Percentiles rank a stretch among this genome's conserved stretches.
Evolutionary conservation across 2,797 vertebrate genomes (phyloP).

Genomic region (Gambelia wislizenii): DNA sequence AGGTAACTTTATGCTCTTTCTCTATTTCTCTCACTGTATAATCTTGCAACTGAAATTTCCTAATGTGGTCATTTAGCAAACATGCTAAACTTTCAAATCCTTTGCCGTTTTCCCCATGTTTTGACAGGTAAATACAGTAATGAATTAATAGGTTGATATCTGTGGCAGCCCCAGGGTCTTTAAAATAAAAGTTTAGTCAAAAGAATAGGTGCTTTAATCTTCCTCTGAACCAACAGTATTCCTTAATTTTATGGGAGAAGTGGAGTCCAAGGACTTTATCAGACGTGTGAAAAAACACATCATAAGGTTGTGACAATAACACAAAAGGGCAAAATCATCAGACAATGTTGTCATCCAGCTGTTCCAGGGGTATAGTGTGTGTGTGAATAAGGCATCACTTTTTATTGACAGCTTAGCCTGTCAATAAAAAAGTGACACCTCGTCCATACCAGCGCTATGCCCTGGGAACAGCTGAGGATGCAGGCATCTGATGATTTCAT

Average conservation of each 20-base stretch:
- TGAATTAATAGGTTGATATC: constrained; percentile 71
- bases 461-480: too few relatives aligned
- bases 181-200: constrained; percentile 69
- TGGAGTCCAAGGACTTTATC: constrained; percentile 18
- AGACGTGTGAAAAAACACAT: too few relatives aligned
- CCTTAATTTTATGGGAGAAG: constrained; percentile 76
- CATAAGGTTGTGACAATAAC: too few relatives aligned
- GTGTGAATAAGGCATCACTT: too few relatives aligned
- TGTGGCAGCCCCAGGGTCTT: constrained; percentile 65
- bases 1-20: constrained; percentile 35
- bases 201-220: constrained; percentile 75
- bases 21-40: constrained; percentile 17
- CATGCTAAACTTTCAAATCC: constrained; percentile 67
- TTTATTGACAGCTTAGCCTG: too few relatives aligned
- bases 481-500: too few relatives aligned
- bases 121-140: constrained; percentile 72
- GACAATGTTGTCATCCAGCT: too few relatives aligned
- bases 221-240: constrained; percentile 74
- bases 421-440: too few relatives aligned
- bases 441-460: too few relatives aligned
- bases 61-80: constrained; percentile 57
- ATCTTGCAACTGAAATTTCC: constrained; percentile 62
- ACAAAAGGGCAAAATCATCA: too few relatives aligned
- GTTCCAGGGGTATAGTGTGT: too few relatives aligned
- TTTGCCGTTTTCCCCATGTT: constrained; percentile 61